A percentile compares a stretch with the other conserved stretches of the same genome.
These are phyloP conservation scores for Trematomus loennbergii DNA, from an alignment of 2,113 vertebrate species.

Conservation along the genomic window DNA sequence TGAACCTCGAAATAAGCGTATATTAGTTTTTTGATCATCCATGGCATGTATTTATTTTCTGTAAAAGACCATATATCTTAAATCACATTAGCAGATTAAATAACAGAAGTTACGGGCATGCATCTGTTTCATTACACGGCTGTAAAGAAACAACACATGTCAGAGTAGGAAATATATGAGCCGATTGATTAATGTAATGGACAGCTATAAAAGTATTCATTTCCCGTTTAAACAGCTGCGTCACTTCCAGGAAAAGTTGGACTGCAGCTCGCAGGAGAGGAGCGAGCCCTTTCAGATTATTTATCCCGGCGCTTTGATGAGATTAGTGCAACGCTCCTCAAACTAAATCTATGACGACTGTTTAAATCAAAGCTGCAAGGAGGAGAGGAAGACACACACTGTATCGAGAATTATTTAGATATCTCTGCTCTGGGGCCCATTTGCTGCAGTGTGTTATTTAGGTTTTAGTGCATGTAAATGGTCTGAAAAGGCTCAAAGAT, in stretches of 20 bases:
- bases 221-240: conserved; percentile 48
- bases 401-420: neutral
- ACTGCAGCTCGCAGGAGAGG: neutral
- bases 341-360: conserved; percentile 41
- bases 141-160: no score
- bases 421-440: no score
- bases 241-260: conserved; percentile 53
- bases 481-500: no score
- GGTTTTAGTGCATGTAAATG: no score
- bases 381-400: conserved; percentile 26
- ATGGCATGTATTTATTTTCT: neutral
- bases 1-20: neutral
- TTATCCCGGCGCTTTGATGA: conserved; percentile 58
- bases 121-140: conserved; percentile 38
- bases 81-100: no score
- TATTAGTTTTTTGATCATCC: neutral
- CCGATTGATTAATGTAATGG: conserved; percentile 56
- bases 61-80: no score
- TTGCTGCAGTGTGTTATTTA: no score
- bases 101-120: neutral
- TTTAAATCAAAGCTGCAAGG: conserved; percentile 52
- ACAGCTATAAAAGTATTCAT: conserved; percentile 37
- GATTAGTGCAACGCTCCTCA: conserved; percentile 40
- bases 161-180: conserved; percentile 34
- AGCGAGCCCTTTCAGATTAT: conserved; percentile 40